Evolutionary conservation across 2,113 vertebrate genomes (phyloP), one percentile per base, ranked within the genome.

Genomic region (Poeciliopsis turrubarensis): DNA sequence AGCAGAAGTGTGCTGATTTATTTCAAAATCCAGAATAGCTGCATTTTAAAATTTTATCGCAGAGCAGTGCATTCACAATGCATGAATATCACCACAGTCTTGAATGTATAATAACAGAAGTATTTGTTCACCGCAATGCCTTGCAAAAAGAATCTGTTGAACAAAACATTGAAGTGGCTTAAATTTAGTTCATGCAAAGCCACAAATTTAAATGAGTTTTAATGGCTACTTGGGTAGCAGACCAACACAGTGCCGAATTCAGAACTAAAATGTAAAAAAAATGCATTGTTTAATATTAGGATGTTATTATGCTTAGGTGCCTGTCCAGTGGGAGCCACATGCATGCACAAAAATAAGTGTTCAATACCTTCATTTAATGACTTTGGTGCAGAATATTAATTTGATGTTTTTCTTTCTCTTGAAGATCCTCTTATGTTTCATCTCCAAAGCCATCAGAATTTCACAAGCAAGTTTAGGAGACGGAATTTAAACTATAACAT

Each of bases 1-100:
- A 31, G 75, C 32, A 77, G 60, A 77, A 68, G 51, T 60, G 68
- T 72, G 77, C 27, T 78, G 63, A 63, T 61, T 69, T 51, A 11
- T 63, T 66, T 73, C 51, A 60, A 27, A 47, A 71, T 54, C 70
- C 22, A 57, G 51, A 54, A 25, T 10, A 57, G 60, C 67, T 80
- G 3, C 31, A 65, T 79, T 71, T 78, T 19, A 37, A 72, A 73
- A 73, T 32, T 61, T 64, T 13, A 63, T 71, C 64, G 29, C 39
- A 60, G 79, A 39, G 22, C 31, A 39, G 54, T 15, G 61, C 62
- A 44, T 67, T 10, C 27, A 22, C 66, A 57, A 3, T 57, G 51
- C 51, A 57, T 57, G 51, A 11, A 57, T 57, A 57, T 57, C 25
- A 10, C 51, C 10, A 25, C 2, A 11, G 8, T n/a, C 51, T n/a